Percentiles rank a stretch among this genome's conserved stretches.
Evolutionary conservation across 2,113 vertebrate species (phyloP).

Genomic region (Euleptes europaea): DNA sequence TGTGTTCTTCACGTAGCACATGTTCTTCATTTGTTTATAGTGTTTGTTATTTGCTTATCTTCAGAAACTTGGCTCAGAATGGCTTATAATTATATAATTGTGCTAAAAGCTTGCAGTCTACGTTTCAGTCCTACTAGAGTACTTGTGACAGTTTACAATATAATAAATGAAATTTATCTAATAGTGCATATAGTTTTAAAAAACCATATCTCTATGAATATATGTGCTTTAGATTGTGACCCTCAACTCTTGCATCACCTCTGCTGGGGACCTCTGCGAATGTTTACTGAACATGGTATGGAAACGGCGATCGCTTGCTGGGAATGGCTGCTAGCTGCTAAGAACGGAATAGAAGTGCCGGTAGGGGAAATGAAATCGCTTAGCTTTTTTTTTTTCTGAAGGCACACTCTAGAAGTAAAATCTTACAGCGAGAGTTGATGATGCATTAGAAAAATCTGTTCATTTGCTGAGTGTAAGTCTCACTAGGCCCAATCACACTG

Average conservation of each 20-base stretch:
- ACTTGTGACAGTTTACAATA: neutral
- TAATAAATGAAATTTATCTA: neutral
- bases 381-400: neutral
- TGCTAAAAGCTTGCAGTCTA: neutral
- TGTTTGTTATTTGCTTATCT: no score
- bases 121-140: neutral
- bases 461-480: neutral
- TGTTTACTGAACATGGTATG: conserved; percentile 95
- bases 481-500: neutral
- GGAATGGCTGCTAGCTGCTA: conserved; percentile 97
- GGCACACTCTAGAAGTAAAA: neutral
- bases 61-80: no score
- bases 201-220: neutral
- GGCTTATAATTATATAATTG: neutral
- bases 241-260: conserved; percentile 92
- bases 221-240: conserved; percentile 84
- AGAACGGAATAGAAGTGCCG: conserved; percentile 92
- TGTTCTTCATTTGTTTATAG: no score
- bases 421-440: neutral
- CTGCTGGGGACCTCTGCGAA: conserved; percentile 93
- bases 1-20: no score
- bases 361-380: conserved; percentile 69
- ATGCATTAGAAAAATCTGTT: neutral
- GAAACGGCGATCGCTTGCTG: conserved; percentile 96
- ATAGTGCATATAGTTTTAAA: neutral